phyloP scores from a whole-genome alignment of 2,113 vertebrate genomes.

The Muscicapa adusta region DNA sequence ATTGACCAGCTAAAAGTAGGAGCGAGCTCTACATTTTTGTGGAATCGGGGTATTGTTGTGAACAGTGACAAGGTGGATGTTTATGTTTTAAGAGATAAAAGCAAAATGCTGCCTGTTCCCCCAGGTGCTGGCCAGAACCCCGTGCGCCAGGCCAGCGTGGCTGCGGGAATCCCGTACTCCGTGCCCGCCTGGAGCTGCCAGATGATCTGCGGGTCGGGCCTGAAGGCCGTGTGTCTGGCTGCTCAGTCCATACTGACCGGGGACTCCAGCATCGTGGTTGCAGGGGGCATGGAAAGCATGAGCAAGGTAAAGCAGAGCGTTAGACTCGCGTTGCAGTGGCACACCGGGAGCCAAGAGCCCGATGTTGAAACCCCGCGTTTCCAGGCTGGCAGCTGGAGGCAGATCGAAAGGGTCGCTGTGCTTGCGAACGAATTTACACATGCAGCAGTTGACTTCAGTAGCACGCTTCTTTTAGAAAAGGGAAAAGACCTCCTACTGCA shows the following conservation, averaged over 20 bases:
- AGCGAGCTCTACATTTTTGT: neutral
- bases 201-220: constrained; percentile 94
- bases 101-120: neutral
- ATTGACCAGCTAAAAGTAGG: neutral
- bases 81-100: neutral
- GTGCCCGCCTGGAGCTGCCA: constrained; percentile 95
- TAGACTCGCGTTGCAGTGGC: fast-evolving
- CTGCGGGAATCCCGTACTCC: constrained; percentile 84
- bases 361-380: neutral
- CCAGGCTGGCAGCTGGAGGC: neutral
- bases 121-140: constrained; percentile 94
- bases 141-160: constrained; percentile 84
- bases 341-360: neutral
- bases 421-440: neutral
- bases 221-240: constrained; percentile 90
- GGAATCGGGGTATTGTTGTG: fast-evolving
- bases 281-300: constrained; percentile 98
- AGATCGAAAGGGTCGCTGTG: neutral
- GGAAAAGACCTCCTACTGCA: neutral
- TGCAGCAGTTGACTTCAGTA: neutral
- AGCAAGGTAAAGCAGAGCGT: constrained; percentile 80
- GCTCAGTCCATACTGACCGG: constrained; percentile 84
- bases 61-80: fast-evolving
- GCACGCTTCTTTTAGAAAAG: neutral
- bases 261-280: constrained; percentile 87